These are phyloP conservation scores for Mycogona germanica DNA, from an alignment of 2,888 invertebrate species.

Conservation along the genomic window DNA sequence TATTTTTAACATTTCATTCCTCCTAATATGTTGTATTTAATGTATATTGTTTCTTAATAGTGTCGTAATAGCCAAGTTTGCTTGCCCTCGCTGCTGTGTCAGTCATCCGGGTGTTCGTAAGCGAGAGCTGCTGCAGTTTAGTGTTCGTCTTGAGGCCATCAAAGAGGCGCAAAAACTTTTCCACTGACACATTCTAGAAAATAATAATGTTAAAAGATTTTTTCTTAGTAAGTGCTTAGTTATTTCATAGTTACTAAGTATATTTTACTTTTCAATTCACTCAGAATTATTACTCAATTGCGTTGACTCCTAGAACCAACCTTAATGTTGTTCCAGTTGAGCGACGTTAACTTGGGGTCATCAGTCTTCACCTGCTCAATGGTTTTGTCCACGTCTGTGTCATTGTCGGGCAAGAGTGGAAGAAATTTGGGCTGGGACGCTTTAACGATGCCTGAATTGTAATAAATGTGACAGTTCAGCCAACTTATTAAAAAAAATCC, in stretches of 20 bases:
- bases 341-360: slow-evolving; percentile 69
- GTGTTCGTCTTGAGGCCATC: slow-evolving; percentile 80
- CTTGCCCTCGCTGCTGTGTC: slow-evolving; percentile 72
- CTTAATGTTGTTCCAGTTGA: slow-evolving; percentile 99
- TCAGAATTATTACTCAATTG: no score
- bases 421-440: slow-evolving; percentile 79
- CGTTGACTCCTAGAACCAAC: no score
- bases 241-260: no score
- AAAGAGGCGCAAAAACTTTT: slow-evolving; percentile 81
- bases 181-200: slow-evolving; percentile 83
- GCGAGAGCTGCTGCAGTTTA: slow-evolving; percentile 75
- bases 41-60: no score
- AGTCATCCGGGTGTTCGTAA: slow-evolving; percentile 86
- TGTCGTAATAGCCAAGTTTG: no score
- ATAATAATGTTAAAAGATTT: not conserved
- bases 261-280: no score
- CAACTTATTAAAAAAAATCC: no score
- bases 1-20: no score
- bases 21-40: no score
- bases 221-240: no score
- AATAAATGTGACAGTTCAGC: no score
- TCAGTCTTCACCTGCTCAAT: slow-evolving; percentile 81
- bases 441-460: slow-evolving; percentile 76
- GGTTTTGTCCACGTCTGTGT: slow-evolving; percentile 87
- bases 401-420: slow-evolving; percentile 93